Conservation (phyloP, 2,888 invertebrate genomes). For the Drosophila meridiana region DNA sequence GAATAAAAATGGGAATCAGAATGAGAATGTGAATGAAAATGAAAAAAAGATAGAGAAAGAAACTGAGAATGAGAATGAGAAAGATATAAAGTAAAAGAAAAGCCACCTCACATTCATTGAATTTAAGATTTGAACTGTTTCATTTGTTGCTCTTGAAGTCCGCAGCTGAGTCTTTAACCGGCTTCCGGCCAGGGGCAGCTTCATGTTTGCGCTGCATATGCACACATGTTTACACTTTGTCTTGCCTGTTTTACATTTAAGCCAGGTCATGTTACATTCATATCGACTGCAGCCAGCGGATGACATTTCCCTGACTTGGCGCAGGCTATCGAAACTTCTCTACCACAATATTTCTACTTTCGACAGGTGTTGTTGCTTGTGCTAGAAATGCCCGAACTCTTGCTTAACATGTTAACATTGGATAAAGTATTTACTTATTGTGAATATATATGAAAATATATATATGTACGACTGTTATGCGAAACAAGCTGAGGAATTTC, state of each 20-base stretch:
- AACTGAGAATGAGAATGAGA: no score
- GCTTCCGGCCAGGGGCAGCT: not conserved
- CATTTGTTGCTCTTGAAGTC: not conserved
- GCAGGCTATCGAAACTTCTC: not conserved
- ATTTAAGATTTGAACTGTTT: not conserved
- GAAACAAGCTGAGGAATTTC: not conserved
- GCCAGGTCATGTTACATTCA: conserved; percentile 5
- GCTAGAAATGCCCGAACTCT: not conserved
- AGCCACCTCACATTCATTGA: not conserved
- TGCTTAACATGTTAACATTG: not conserved
- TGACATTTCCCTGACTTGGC: not conserved
- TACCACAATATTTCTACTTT: not conserved
- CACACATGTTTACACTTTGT: not conserved
- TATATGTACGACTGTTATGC: not conserved
- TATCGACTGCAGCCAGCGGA: not conserved
- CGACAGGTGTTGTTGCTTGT: not conserved
- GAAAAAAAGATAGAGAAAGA: no score
- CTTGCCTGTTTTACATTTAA: not conserved
- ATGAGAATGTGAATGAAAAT: no score
- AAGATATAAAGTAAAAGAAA: no score
- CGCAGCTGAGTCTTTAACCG: not conserved
- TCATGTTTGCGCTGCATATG: not conserved
- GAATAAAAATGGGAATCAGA: no score
- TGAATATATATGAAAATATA: not conserved
- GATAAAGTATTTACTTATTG: not conserved